Percentiles rank a stretch among this genome's conserved stretches.
These are phyloP conservation scores for Chelon auratus DNA, from an alignment of 2,797 vertebrate genomes.

Conservation along the genomic window DNA sequence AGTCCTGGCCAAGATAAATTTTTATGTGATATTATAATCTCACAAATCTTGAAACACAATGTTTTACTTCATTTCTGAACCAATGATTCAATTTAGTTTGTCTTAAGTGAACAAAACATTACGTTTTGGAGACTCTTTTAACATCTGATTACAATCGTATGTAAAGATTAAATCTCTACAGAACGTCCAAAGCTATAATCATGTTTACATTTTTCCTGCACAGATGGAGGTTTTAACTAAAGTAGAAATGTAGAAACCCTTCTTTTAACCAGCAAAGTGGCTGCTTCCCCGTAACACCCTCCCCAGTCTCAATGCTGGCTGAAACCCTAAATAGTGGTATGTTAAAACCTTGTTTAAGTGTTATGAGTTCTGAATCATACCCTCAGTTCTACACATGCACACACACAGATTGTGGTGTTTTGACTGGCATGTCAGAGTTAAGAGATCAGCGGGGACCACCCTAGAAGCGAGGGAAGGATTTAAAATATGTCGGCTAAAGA, in stretches of 20 bases:
- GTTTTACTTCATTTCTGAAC: neutral
- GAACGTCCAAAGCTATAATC: slow-evolving; percentile 11
- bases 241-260: slow-evolving; percentile 39
- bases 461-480: slow-evolving; percentile 60
- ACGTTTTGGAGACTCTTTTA: neutral
- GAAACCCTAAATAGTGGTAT: slow-evolving; percentile 69
- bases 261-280: slow-evolving; percentile 45
- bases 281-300: slow-evolving; percentile 36
- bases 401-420: slow-evolving; percentile 70
- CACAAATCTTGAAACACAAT: no score
- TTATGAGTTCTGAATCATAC: slow-evolving; percentile 74
- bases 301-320: slow-evolving; percentile 56
- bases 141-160: slow-evolving; percentile 1
- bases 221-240: slow-evolving; percentile 39
- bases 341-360: slow-evolving; percentile 75
- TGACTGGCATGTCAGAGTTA: slow-evolving; percentile 79
- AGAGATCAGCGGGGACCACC: slow-evolving; percentile 79
- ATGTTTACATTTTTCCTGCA: slow-evolving; percentile 34
- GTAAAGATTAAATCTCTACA: slow-evolving; percentile 25
- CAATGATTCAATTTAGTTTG: neutral
- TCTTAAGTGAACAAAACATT: neutral
- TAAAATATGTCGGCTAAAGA: slow-evolving; percentile 43
- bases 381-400: slow-evolving; percentile 62
- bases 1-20: no score
- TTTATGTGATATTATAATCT: no score